These are phyloP conservation scores for Oncorhynchus clarkii DNA, from an alignment of 2,113 vertebrate species.

Conservation along the genomic window DNA sequence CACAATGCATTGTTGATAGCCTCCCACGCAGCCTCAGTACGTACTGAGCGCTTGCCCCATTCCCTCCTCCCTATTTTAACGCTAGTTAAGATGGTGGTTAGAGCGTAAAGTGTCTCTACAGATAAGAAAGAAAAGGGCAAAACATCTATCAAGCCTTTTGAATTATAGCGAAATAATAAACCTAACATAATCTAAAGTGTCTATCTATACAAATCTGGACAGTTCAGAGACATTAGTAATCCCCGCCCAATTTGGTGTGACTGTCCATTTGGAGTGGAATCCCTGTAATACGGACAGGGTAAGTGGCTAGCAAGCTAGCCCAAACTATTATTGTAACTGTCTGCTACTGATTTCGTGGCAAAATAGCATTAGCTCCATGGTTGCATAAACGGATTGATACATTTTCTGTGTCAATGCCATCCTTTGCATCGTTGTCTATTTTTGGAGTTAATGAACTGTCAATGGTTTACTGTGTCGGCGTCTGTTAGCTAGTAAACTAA, in stretches of 20 bases:
- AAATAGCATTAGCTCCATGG: not conserved
- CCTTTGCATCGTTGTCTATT: not conserved
- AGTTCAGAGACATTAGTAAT: slow-evolving; percentile 67
- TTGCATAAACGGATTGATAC: not conserved
- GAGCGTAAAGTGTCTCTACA: slow-evolving; percentile 71
- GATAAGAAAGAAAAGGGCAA: slow-evolving; percentile 67
- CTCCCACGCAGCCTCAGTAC: slow-evolving; percentile 66
- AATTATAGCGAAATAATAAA: slow-evolving; percentile 57
- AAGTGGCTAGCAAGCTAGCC: slow-evolving; percentile 61
- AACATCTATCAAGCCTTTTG: slow-evolving; percentile 64
- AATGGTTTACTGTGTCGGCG: not conserved
- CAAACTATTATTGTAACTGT: slow-evolving; percentile 1
- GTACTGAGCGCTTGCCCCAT: slow-evolving; percentile 61
- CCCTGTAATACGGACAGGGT: slow-evolving; percentile 76
- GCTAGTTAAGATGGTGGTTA: slow-evolving; percentile 82
- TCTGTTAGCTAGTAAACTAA: slow-evolving; percentile 10
- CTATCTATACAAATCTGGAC: slow-evolving; percentile 53
- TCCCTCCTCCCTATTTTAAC: slow-evolving; percentile 78
- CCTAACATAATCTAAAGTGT: slow-evolving; percentile 49
- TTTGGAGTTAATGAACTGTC: slow-evolving; percentile 19
- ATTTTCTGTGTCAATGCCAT: not conserved
- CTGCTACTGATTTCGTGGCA: not conserved
- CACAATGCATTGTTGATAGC: slow-evolving; percentile 44
- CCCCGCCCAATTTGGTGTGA: slow-evolving; percentile 75
- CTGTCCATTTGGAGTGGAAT: slow-evolving; percentile 55